Evolutionary conservation across 2,888 invertebrate genomes (phyloP).

Genomic region (Lomographa bimaculata): DNA sequence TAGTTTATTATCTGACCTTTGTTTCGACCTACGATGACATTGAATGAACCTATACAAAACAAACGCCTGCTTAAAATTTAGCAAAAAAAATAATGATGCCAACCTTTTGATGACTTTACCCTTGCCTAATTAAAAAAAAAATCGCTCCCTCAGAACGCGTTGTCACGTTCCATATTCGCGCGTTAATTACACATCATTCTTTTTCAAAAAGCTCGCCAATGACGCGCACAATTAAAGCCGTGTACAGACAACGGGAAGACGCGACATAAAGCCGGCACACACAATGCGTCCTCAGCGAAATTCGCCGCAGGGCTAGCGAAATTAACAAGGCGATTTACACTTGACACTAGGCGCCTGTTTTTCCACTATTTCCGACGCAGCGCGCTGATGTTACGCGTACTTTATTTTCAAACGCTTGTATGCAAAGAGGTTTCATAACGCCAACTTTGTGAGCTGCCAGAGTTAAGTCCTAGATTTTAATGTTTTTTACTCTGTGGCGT

Average conservation of each 20-base stretch:
- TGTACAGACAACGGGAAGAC: conserved; percentile 82
- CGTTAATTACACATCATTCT: conserved; percentile 84
- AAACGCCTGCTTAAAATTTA: background rate
- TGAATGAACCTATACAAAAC: conserved; percentile 2
- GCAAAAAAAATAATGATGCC: conserved; percentile 26
- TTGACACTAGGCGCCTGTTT: conserved; percentile 80
- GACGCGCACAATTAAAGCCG: conserved; percentile 82
- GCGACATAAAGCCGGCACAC: conserved; percentile 80
- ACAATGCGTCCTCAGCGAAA: conserved; percentile 82
- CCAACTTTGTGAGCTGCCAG: conserved; percentile 33
- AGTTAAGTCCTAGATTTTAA: conserved; percentile 14
- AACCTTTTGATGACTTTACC: conserved; percentile 38
- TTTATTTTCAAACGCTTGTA: conserved; percentile 44
- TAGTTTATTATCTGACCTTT: conserved; percentile 33
- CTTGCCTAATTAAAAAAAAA: conserved; percentile 78
- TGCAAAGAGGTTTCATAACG: conserved; percentile 36
- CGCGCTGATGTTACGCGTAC: conserved; percentile 48
- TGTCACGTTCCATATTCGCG: conserved; percentile 83
- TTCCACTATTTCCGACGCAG: conserved; percentile 64
- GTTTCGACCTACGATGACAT: conserved; percentile 23
- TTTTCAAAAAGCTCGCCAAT: conserved; percentile 83
- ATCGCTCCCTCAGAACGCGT: conserved; percentile 77
- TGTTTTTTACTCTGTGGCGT: conserved; percentile 48
- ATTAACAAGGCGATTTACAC: conserved; percentile 85
- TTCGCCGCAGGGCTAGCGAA: conserved; percentile 81